Conservation (phyloP, 2,113 vertebrate genomes). For the Rousettus leschenaultii region DNA sequence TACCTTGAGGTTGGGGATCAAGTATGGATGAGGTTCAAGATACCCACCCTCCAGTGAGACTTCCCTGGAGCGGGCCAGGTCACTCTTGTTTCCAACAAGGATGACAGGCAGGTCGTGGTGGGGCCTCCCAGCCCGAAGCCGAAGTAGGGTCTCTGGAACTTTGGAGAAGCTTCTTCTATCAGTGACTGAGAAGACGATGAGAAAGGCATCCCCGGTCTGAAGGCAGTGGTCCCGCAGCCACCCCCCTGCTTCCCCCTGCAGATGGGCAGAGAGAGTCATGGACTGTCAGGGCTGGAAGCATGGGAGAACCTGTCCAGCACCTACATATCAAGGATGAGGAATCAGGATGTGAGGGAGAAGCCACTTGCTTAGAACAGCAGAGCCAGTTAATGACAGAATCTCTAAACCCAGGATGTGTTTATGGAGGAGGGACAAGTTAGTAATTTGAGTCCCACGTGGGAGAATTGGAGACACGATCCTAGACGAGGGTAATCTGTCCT, state of each 20-base stretch:
- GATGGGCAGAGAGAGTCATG: background rate
- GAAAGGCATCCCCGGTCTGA: conserved; percentile 89
- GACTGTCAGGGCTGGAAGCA: background rate
- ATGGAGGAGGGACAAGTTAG: background rate
- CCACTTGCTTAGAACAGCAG: background rate
- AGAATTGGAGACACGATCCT: background rate
- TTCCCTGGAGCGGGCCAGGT: conserved; percentile 90
- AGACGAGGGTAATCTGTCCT: background rate
- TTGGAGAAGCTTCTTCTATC: conserved; percentile 90
- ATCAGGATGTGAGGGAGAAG: background rate
- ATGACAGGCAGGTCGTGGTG: conserved; percentile 91
- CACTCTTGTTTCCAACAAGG: conserved; percentile 92
- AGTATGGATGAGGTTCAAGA: background rate
- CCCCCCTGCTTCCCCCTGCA: conserved; percentile 72
- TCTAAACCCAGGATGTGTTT: background rate
- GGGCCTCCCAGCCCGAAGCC: conserved; percentile 88
- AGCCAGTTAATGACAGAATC: background rate
- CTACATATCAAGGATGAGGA: background rate
- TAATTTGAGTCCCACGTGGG: background rate
- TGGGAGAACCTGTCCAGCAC: background rate
- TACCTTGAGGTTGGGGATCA: background rate
- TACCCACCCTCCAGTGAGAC: conserved; percentile 87
- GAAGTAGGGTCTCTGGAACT: conserved; percentile 85
- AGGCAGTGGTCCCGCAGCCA: conserved; percentile 87
- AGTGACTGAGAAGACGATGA: conserved; percentile 92